Evolutionary conservation across 2,113 vertebrate genomes (phyloP), one percentile per base, ranked within the genome.

Genomic region (Triplophysa dalaica): DNA sequence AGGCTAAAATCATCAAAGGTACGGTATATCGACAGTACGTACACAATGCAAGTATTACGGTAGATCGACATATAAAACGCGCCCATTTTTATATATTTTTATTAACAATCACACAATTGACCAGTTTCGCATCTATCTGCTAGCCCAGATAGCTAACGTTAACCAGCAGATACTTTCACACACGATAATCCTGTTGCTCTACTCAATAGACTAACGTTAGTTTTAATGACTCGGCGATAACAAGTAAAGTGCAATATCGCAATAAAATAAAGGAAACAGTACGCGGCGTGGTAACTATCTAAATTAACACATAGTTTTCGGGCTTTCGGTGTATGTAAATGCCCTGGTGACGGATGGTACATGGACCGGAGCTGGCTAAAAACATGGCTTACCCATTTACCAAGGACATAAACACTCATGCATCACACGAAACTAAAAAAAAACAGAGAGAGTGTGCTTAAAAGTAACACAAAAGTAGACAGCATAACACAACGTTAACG

Each of bases 91-190:
- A 19, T 48, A 2, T 8, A 8, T n/a, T 12, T 62, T 63, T 58
- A 72, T 8, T 14, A 38, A 12, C 50, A 58, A 1, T 0, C 12
- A 4, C 26, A 26, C 38, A 48, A 63, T 75, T 62, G 0, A 22
- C 11, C 72, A 62, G 61, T 77, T 77, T 77, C 8, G 38, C 75
- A 65, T 65, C 64, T 45, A 26, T 77, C 26, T 77, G 75, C 75
- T 75, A 75, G 63, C 60, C n/a, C 56, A 50, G 38, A 43, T 54
- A 21, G 61, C 48, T 77, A 77, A 61, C 62, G 61, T 26, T 65
- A 77, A 61, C 62, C 43, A 16, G 8, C 43, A 16, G 21, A 63
- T 29, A 75, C 58, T 75, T 75, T 48, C 26, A 65, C 11, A 77
- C 75, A 22, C 26, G 1, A 76, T 24, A 75, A 77, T 54, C 19